A percentile compares a stretch with the other conserved stretches of the same genome.
Conservation (phyloP, 2,113 vertebrate species). For the Carlito syrichta region DNA sequence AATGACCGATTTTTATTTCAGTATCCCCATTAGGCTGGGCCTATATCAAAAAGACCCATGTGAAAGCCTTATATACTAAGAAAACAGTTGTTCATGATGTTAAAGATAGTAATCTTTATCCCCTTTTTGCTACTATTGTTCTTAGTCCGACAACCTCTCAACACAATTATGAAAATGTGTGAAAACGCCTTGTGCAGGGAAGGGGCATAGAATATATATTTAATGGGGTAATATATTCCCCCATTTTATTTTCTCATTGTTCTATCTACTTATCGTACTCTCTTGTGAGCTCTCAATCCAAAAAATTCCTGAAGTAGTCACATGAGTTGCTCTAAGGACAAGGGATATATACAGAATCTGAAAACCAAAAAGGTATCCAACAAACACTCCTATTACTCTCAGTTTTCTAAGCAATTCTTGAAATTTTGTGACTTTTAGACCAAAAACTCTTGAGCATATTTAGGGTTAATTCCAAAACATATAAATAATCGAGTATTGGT, state of each 20-base stretch:
- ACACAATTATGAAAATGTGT: not conserved
- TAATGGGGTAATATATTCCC: not conserved
- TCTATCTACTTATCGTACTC: not conserved
- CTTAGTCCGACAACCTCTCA: not conserved
- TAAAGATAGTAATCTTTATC: not conserved
- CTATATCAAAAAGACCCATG: not conserved
- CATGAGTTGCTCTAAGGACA: not conserved
- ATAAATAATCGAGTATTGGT: not conserved
- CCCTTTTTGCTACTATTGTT: not conserved
- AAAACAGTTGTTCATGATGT: not conserved
- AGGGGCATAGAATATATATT: not conserved
- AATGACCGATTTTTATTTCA: not conserved
- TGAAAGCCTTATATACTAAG: not conserved
- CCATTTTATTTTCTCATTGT: not conserved
- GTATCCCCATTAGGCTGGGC: not conserved
- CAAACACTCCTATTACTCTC: not conserved
- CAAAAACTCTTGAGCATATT: not conserved
- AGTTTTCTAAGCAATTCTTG: not conserved
- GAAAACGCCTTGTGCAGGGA: not conserved
- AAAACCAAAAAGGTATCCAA: not conserved
- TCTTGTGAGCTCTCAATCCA: not conserved
- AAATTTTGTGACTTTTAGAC: not conserved
- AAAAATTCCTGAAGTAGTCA: not conserved
- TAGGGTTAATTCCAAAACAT: not conserved
- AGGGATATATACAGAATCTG: not conserved